Evolutionary conservation across 2,113 vertebrate genomes (phyloP).

Genomic region (Podarcis cretensis): DNA sequence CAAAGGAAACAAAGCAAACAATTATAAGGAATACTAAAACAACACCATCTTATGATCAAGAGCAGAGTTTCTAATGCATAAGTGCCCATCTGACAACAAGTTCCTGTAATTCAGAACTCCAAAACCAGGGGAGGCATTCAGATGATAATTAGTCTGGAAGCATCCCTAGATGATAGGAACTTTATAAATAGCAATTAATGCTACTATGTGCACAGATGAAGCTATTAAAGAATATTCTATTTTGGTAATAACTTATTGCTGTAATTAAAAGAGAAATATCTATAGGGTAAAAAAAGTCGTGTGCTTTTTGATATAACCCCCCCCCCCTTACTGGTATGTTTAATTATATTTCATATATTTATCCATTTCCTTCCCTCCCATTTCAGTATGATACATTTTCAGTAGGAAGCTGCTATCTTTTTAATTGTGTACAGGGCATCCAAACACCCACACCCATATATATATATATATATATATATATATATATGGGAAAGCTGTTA

Average conservation of each 20-base stretch:
- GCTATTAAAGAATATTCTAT: constrained; percentile 2
- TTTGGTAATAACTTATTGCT: neutral
- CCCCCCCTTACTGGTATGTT: neutral
- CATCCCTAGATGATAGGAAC: neutral
- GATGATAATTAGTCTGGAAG: neutral
- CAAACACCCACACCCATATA: neutral
- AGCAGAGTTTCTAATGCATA: neutral
- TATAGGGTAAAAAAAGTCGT: neutral
- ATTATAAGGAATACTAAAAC: neutral
- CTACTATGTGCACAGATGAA: neutral
- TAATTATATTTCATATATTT: neutral
- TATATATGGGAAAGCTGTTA: neutral
- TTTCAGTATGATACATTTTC: constrained; percentile 8
- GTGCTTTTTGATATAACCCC: no score
- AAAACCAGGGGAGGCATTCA: neutral
- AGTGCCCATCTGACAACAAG: neutral
- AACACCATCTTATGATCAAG: neutral
- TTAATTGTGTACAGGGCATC: constrained; percentile 1
- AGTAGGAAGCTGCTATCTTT: neutral
- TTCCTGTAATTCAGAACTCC: neutral
- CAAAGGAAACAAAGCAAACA: neutral
- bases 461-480: no score
- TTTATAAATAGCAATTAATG: neutral
- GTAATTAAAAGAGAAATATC: neutral
- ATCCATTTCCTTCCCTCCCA: neutral